Base-by-base conservation (phyloP, 2,888 invertebrate species). In the Limulus polyphemus region DNA sequence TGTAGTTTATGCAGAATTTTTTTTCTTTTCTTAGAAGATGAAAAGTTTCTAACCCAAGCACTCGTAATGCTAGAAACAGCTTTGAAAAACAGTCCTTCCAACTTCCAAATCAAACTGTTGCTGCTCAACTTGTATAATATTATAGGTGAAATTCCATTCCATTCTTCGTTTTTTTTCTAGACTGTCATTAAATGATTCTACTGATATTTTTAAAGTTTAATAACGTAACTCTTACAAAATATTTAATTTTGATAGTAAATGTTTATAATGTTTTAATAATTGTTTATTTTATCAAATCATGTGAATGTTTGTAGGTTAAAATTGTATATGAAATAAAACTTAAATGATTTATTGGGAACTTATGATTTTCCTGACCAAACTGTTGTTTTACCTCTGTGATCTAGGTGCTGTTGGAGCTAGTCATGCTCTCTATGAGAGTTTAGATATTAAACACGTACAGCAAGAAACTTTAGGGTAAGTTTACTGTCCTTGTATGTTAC, bases 391-490 rank as follows among this genome's bases (percentile, higher is more conserved):
- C 32, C 7, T 57, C 59, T 65, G 69, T 68, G 1, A 50, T 50
- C 55, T 72, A 77, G 91, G 91, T 65, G 87, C 86, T 69, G 83
- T 84, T 46, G 76, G 83, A 57, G 86, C 86, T 1, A 89, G 90
- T 48, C 84, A 86, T 71, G 80, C 81, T 58, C 80, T 86, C 71
- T 89, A 87, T 77, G 84, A 85, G 69, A 82, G 83, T 60, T 78
- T 97, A 73, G 94, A 95, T 73, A 83, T 91, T 62, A 97, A 97
- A 77, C 92, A 95, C 77, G 84, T 95, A 70, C 94, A 94, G 77
- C 80, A 93, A 74, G 91, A 94, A 76, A 90, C 94, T 0, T 79
- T 97, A 75, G 91, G 94, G 69, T 90, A 89, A 79, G 79, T 88
- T 65, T 87, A 32, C 1, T 32, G 32, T 32, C 5, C 32, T 32